These are phyloP conservation scores for Aphidius ervi DNA, from an alignment of 1,140 invertebrate genomes.

Conservation along the genomic window DNA sequence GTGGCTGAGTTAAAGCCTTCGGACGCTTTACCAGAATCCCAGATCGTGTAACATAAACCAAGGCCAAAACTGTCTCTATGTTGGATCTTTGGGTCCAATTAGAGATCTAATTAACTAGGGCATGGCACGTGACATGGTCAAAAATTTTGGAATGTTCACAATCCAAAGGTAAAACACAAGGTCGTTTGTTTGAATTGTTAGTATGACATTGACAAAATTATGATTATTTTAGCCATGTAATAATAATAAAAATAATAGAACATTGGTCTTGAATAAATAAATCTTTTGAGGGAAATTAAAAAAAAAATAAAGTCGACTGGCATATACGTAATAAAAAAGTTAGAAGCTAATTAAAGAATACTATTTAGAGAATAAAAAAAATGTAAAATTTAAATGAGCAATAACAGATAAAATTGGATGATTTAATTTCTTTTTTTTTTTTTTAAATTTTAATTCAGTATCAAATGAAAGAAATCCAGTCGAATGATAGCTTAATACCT, in stretches of 20 bases:
- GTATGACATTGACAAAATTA: too few relatives aligned
- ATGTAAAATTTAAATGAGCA: background rate
- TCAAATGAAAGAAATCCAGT: slow-evolving; percentile 23
- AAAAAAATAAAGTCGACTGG: too few relatives aligned
- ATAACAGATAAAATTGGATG: background rate
- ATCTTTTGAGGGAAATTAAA: too few relatives aligned
- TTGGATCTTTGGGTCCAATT: slow-evolving; percentile 12
- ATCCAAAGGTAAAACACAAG: too few relatives aligned
- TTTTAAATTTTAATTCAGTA: slow-evolving; percentile 7
- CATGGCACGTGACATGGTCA: slow-evolving; percentile 9
- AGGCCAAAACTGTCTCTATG: background rate
- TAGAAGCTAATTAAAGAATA: too few relatives aligned
- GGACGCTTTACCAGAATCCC: slow-evolving; percentile 1
- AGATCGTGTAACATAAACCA: slow-evolving; percentile 11
- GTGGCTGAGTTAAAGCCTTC: background rate
- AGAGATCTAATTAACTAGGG: slow-evolving; percentile 14
- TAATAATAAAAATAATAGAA: too few relatives aligned
- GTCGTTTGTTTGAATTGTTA: too few relatives aligned
- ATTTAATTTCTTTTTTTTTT: background rate
- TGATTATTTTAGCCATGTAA: too few relatives aligned
- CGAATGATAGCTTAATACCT: slow-evolving; percentile 23
- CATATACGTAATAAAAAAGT: too few relatives aligned
- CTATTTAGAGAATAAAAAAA: background rate
- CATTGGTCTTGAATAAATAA: too few relatives aligned
- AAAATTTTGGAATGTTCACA: too few relatives aligned